phyloP scores from a whole-genome alignment of 2,888 invertebrate genomes.

The Thymelicus lineola region DNA sequence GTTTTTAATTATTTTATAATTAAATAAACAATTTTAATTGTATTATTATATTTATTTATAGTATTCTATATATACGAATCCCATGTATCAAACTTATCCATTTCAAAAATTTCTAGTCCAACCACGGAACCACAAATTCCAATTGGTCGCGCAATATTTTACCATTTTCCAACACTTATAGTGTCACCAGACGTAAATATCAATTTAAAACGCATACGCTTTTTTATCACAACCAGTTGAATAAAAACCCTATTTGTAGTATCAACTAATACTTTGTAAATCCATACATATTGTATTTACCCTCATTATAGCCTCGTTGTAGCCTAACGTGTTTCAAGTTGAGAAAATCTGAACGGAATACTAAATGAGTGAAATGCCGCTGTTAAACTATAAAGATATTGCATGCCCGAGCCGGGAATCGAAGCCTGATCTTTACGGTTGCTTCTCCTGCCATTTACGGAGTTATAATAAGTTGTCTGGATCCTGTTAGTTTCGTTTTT shows the following conservation, averaged over 20 bases:
- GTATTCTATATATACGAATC: no score
- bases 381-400: constrained; percentile 45
- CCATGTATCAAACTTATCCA: no score
- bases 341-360: constrained; percentile 53
- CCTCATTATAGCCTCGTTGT: constrained; percentile 29
- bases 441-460: constrained; percentile 47
- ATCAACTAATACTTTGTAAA: constrained; percentile 29
- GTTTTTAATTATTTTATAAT: no score
- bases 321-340: constrained; percentile 34
- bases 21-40: no score
- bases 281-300: constrained; percentile 36
- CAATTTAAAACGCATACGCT: constrained; percentile 34
- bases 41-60: no score
- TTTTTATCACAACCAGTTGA: constrained; percentile 19
- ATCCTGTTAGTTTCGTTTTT: constrained; percentile 39
- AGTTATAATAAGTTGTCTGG: constrained; percentile 47
- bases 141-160: constrained; percentile 33
- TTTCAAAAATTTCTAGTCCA: not conserved
- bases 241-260: constrained; percentile 33
- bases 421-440: constrained; percentile 52
- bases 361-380: constrained; percentile 52
- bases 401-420: constrained; percentile 49
- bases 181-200: constrained; percentile 24
- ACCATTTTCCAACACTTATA: constrained; percentile 28
- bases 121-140: constrained; percentile 1